These are phyloP conservation scores for Xanthia icteritia DNA, from an alignment of 2,888 invertebrate species.

Conservation along the genomic window DNA sequence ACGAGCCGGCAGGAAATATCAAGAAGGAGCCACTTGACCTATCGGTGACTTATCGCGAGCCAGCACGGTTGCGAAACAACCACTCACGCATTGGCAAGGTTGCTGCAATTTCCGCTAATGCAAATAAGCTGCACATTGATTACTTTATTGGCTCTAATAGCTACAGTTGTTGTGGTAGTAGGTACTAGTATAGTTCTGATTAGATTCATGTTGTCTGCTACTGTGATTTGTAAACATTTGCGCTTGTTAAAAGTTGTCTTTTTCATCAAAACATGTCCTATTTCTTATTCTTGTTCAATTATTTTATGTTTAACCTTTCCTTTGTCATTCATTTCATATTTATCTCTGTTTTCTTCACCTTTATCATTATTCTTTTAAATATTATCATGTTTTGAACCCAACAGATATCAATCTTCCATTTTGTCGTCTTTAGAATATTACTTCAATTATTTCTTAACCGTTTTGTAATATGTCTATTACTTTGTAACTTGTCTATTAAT, in stretches of 20 bases:
- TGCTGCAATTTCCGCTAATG: slow-evolving; percentile 70
- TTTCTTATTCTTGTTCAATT: not conserved
- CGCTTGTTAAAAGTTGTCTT: not conserved
- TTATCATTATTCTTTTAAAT: slow-evolving; percentile 6
- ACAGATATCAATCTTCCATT: slow-evolving; percentile 1
- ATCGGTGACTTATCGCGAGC: slow-evolving; percentile 59
- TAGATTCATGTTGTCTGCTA: not conserved
- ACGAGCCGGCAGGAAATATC: slow-evolving; percentile 53
- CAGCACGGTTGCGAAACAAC: slow-evolving; percentile 54
- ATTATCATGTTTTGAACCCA: slow-evolving; percentile 11
- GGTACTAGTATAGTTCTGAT: slow-evolving; percentile 17
- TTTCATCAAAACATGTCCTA: not conserved
- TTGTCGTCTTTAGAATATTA: slow-evolving; percentile 19
- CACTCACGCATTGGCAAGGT: slow-evolving; percentile 66
- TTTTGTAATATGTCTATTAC: slow-evolving; percentile 33
- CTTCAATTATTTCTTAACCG: not conserved
- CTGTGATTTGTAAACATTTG: slow-evolving; percentile 2
- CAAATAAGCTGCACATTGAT: slow-evolving; percentile 63
- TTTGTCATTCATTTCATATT: slow-evolving; percentile 12
- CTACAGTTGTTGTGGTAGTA: slow-evolving; percentile 31
- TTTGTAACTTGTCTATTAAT: slow-evolving; percentile 29
- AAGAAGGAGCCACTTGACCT: slow-evolving; percentile 59
- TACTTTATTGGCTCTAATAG: slow-evolving; percentile 57
- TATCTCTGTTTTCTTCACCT: slow-evolving; percentile 12
- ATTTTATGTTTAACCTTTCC: not conserved